Evolutionary conservation across 2,888 invertebrate genomes (phyloP).

Genomic region (Urechis unicinctus): DNA sequence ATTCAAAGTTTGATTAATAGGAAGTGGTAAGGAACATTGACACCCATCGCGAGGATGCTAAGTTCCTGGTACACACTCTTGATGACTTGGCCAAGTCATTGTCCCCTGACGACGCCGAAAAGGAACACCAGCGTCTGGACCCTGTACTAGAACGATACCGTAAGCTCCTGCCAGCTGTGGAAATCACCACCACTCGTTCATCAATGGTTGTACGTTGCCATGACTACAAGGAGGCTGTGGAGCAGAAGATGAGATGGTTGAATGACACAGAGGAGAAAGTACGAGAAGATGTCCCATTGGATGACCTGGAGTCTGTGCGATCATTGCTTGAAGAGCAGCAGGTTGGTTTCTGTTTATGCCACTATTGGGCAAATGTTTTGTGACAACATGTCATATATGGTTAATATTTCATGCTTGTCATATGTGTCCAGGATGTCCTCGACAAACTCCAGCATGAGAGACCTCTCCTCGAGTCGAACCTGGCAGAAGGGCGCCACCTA

Average conservation of each 20-base stretch:
- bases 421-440: slow-evolving; percentile 10
- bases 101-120: slow-evolving; percentile 71
- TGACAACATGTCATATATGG: neutral
- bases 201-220: slow-evolving; percentile 88
- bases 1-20: slow-evolving; percentile 53
- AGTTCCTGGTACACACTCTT: slow-evolving; percentile 86
- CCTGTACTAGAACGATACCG: slow-evolving; percentile 72
- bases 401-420: neutral
- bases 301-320: slow-evolving; percentile 65
- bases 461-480: slow-evolving; percentile 63
- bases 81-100: slow-evolving; percentile 79
- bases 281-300: slow-evolving; percentile 58
- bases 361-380: neutral
- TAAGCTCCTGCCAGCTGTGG: slow-evolving; percentile 76
- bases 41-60: slow-evolving; percentile 84
- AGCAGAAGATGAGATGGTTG: slow-evolving; percentile 68
- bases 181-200: slow-evolving; percentile 86
- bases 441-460: slow-evolving; percentile 8
- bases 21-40: slow-evolving; percentile 86
- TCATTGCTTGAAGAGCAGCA: slow-evolving; percentile 76
- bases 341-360: slow-evolving; percentile 38
- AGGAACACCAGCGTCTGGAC: slow-evolving; percentile 76
- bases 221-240: slow-evolving; percentile 81
- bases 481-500: slow-evolving; percentile 84
- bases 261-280: slow-evolving; percentile 11